phyloP scores from a whole-genome alignment of 2,888 invertebrate genomes.

The Acrocyrtus sp. region DNA sequence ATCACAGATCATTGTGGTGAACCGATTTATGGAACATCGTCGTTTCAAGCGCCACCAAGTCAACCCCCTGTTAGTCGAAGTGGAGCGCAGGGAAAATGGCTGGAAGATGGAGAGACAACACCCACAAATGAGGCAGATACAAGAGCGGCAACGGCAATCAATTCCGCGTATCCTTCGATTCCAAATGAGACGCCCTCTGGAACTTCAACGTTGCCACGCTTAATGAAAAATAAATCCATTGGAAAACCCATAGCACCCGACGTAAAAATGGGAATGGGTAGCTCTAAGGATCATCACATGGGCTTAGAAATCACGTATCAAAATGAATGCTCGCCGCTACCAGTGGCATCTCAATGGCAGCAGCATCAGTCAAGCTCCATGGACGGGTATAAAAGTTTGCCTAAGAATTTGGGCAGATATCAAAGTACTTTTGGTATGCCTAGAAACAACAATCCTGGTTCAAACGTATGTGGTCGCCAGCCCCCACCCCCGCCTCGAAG shows the following conservation, averaged over 20 bases:
- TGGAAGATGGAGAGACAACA: slow-evolving; percentile 91
- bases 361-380: slow-evolving; percentile 31
- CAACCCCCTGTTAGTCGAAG: neutral
- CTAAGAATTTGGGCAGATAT: slow-evolving; percentile 58
- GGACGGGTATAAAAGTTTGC: slow-evolving; percentile 61
- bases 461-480: slow-evolving; percentile 35
- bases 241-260: slow-evolving; percentile 64
- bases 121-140: slow-evolving; percentile 78
- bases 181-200: slow-evolving; percentile 11
- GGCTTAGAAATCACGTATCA: slow-evolving; percentile 30
- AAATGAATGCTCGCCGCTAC: slow-evolving; percentile 2
- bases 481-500: slow-evolving; percentile 62
- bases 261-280: neutral
- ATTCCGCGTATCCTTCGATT: slow-evolving; percentile 7
- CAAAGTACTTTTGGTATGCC: slow-evolving; percentile 19
- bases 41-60: slow-evolving; percentile 56
- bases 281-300: neutral
- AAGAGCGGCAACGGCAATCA: too few species aligned
- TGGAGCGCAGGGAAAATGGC: slow-evolving; percentile 65
- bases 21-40: slow-evolving; percentile 62
- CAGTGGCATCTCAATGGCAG: slow-evolving; percentile 16
- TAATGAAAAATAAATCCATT: slow-evolving; percentile 83
- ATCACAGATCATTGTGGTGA: slow-evolving; percentile 58
- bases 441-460: slow-evolving; percentile 2
- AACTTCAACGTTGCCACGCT: slow-evolving; percentile 81